Evolutionary conservation across 1,140 invertebrate genomes (phyloP), one percentile per base, ranked within the genome.

Genomic region (Aradophagus sp.): DNA sequence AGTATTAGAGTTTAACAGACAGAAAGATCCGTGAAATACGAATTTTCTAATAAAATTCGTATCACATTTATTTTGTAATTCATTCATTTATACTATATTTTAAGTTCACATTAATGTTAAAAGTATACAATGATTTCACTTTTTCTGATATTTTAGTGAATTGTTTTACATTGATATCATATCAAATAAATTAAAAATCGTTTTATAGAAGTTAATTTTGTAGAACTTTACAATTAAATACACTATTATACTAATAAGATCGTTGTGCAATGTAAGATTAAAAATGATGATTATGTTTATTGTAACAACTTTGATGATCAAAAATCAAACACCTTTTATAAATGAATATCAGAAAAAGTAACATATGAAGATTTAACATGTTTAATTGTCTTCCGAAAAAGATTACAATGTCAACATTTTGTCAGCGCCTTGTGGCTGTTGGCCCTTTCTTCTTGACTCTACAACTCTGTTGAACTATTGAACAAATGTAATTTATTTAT

Each of bases 401-500:
- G 27, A 77, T 75, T 70, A 66, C 56, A 27, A 53, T 69, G 77
- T 50, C 74, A 78, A 77, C 58, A 70, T 29, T 77, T 79, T 77
- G 74, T 59, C 67, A 74, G 74, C 26, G 61, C 35, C 56, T 53
- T 75, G 71, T 63, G 50, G 59, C 69, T 71, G 63, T 74, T 62
- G 72, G 41, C 29, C 59, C 61, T 68, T 80, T 73, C 79, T 79
- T 77, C 70, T 68, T 73, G 47, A 76, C 78, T 80, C 73, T 76
- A 74, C 62, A 70, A 80, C 73, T 81, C 61, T 82, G 80, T 81
- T 82, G 59, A 77, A 78, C 71, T 79, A 80, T 72, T 75, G 71
- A 81, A 23, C 8, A 61, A 82, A 77, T 83, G 80, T 83, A 82
- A 83, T 83, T 83, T 83, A 83, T 84, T 83, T 84, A 83, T 84